These are phyloP conservation scores for Anabas testudineus DNA, from an alignment of 2,797 vertebrate genomes.

Conservation along the genomic window DNA sequence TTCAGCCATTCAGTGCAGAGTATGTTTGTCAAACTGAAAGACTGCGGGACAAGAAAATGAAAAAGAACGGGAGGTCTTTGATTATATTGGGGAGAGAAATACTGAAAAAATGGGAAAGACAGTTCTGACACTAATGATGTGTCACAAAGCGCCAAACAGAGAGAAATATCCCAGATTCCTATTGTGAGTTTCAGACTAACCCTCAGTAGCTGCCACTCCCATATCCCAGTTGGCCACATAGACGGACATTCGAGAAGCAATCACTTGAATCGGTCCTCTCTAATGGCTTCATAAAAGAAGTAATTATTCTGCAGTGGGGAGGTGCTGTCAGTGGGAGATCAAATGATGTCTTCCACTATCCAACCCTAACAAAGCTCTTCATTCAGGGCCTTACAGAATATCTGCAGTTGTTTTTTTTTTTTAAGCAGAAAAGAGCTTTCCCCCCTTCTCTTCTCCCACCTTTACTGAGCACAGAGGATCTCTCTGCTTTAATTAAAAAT, in stretches of 20 bases:
- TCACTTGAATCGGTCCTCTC: conserved; percentile 69
- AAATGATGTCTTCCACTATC: conserved; percentile 77
- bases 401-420: conserved; percentile 55
- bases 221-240: conserved; percentile 49
- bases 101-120: conserved; percentile 20
- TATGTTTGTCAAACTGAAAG: conserved; percentile 11
- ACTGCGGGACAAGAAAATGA: conserved; percentile 4
- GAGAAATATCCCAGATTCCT: conserved; percentile 38
- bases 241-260: conserved; percentile 71
- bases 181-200: conserved; percentile 21
- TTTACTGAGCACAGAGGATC: conserved; percentile 63
- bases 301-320: conserved; percentile 76
- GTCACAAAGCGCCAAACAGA: conserved; percentile 28
- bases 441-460: conserved; percentile 57
- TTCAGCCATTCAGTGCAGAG: neutral
- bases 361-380: conserved; percentile 73
- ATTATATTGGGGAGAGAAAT: conserved; percentile 5
- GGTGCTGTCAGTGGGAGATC: conserved; percentile 76
- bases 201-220: conserved; percentile 23
- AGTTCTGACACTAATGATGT: conserved; percentile 35
- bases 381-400: conserved; percentile 68
- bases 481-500: conserved; percentile 72
- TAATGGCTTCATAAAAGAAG: conserved; percentile 78
- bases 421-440: conserved; percentile 43
- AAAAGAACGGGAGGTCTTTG: conserved; percentile 1